These are phyloP conservation scores for Onychomys torridus DNA, from an alignment of 2,797 vertebrate species.

Conservation along the genomic window DNA sequence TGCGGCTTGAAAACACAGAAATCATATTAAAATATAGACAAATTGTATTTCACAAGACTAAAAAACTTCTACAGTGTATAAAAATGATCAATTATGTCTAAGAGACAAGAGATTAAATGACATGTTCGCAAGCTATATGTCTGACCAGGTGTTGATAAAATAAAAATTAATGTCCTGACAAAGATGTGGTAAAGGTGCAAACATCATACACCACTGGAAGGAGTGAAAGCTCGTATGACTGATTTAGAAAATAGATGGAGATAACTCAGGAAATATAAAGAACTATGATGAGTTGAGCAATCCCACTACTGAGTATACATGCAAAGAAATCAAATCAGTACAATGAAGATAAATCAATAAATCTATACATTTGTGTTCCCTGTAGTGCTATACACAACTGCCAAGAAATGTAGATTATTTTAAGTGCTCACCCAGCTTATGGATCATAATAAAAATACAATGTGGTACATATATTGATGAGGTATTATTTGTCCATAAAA, in stretches of 20 bases:
- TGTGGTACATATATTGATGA: not conserved
- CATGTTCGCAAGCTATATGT: not conserved
- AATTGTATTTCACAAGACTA: not conserved
- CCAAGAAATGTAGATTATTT: too few relatives aligned
- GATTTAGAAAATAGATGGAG: not conserved
- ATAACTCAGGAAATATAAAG: not conserved
- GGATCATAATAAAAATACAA: not conserved
- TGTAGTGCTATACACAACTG: not conserved
- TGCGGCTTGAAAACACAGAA: not conserved
- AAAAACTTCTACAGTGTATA: too few relatives aligned
- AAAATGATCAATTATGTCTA: not conserved
- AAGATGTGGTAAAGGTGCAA: not conserved
- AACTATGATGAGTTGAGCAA: not conserved
- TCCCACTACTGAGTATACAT: too few relatives aligned
- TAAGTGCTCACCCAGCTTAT: too few relatives aligned
- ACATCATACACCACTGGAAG: rapidly evolving
- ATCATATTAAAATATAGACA: not conserved
- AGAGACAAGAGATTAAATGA: not conserved
- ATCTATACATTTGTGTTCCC: not conserved
- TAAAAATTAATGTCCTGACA: not conserved
- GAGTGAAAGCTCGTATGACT: not conserved
- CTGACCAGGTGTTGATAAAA: not conserved
- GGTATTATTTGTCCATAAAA: not conserved
- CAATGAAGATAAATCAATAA: too few relatives aligned
- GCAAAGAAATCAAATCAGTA: not conserved